Conservation (phyloP, 2,113 vertebrate species). For the Hystrix cristata region DNA sequence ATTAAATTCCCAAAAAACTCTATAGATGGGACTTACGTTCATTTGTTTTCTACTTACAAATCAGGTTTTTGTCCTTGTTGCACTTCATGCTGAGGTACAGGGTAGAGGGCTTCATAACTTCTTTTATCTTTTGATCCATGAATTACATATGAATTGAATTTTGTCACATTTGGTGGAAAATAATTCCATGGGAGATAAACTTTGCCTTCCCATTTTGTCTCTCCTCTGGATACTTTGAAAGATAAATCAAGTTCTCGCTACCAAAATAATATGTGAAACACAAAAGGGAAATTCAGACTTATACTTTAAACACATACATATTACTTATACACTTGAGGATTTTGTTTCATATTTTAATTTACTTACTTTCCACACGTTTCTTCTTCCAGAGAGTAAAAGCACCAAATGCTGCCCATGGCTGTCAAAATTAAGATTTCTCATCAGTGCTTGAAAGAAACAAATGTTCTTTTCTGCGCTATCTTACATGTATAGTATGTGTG, state of each 20-base stretch:
- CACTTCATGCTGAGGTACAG: constrained; percentile 83
- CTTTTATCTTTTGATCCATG: constrained; percentile 86
- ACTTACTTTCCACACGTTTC: constrained; percentile 93
- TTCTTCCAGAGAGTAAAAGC: constrained; percentile 93
- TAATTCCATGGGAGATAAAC: constrained; percentile 88
- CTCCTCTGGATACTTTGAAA: constrained; percentile 82
- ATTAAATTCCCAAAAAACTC: not conserved
- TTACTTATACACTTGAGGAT: not conserved
- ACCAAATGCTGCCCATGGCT: constrained; percentile 96
- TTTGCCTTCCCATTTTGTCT: constrained; percentile 86
- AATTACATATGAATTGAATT: constrained; percentile 90
- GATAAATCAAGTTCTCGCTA: constrained; percentile 86
- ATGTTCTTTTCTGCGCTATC: constrained; percentile 12
- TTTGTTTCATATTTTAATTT: constrained; percentile 44
- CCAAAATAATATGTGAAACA: not conserved
- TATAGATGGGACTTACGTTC: not conserved
- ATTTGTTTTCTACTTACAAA: constrained; percentile 87
- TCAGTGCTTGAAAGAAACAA: constrained; percentile 64
- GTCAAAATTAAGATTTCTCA: constrained; percentile 79
- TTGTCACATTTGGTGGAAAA: constrained; percentile 86
- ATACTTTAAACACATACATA: not conserved
- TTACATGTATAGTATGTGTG: not conserved
- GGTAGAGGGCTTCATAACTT: constrained; percentile 89
- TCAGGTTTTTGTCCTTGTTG: constrained; percentile 87
- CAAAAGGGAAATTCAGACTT: not conserved